Percentiles rank a stretch among this genome's conserved stretches.
Evolutionary conservation across 2,797 vertebrate species (phyloP).

Genomic region (Syngnathus acus): DNA sequence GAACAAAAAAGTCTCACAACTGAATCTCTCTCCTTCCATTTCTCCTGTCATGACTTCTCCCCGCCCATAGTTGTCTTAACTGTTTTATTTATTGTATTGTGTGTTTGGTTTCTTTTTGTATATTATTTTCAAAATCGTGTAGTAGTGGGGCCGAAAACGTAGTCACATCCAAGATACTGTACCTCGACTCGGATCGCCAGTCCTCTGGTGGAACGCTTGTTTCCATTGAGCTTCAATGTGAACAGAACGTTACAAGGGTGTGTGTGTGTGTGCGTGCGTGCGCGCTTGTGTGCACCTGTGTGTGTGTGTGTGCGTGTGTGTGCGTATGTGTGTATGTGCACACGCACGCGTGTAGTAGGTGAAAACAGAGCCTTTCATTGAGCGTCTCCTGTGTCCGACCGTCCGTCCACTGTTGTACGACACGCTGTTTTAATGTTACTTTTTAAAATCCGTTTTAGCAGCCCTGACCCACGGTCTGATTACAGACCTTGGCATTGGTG

Average conservation of each 20-base stretch:
- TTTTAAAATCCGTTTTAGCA: conserved; percentile 35
- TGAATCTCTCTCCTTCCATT: conserved; percentile 67
- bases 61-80: conserved; percentile 47
- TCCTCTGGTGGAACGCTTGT: conserved; percentile 32
- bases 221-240: conserved; percentile 59
- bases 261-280: conserved; percentile 4
- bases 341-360: conserved; percentile 11
- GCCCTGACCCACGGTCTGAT: conserved; percentile 28
- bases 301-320: conserved; percentile 4
- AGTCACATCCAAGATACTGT: conserved; percentile 66
- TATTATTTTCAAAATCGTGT: conserved; percentile 31
- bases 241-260: conserved; percentile 65
- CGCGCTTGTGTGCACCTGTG: too few relatives aligned
- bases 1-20: conserved; percentile 24
- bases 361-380: conserved; percentile 35
- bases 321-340: conserved; percentile 7
- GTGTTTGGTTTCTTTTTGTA: conserved; percentile 30
- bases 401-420: conserved; percentile 23
- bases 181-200: conserved; percentile 43
- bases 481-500: conserved; percentile 30
- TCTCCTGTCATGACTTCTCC: conserved; percentile 44
- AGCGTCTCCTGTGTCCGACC: conserved; percentile 56
- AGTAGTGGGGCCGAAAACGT: conserved; percentile 29
- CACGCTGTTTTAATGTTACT: conserved; percentile 47
- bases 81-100: conserved; percentile 70